Percentiles rank a stretch among this genome's conserved stretches.
Evolutionary conservation across 2,888 invertebrate genomes (phyloP).

Genomic region (Coelogynopora nodosa): DNA sequence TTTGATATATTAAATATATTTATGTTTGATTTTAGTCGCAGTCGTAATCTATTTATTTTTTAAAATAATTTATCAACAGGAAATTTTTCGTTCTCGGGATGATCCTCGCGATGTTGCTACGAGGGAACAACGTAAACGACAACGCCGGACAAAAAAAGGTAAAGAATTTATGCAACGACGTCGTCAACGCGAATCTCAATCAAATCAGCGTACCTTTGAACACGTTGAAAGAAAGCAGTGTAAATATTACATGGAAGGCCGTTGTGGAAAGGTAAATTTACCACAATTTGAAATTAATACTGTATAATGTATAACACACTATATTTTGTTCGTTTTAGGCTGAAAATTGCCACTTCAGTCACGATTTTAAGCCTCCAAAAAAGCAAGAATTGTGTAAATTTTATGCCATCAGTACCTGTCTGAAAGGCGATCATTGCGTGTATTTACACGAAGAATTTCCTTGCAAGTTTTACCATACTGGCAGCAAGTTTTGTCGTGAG

Average conservation of each 20-base stretch:
- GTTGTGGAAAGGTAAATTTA: constrained; percentile 35
- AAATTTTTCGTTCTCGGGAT: background rate
- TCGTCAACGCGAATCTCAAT: background rate
- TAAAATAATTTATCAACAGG: too few relatives aligned
- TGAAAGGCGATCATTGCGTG: constrained; percentile 86
- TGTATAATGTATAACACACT: background rate
- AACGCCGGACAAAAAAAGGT: background rate
- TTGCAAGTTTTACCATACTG: constrained; percentile 92
- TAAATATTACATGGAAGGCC: constrained; percentile 40
- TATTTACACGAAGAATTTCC: constrained; percentile 92
- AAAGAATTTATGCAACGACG: constrained; percentile 4
- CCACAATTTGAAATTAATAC: background rate
- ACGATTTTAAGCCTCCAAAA: constrained; percentile 64
- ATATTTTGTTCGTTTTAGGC: background rate
- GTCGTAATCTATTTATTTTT: too few relatives aligned
- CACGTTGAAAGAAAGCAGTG: constrained; percentile 25
- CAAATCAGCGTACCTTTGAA: background rate
- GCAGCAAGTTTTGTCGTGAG: constrained; percentile 68
- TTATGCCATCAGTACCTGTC: constrained; percentile 88
- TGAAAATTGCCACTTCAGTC: constrained; percentile 3
- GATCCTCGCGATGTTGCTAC: background rate
- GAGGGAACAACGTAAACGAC: background rate
- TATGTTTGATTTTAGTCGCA: too few relatives aligned
- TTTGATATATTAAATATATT: too few relatives aligned
- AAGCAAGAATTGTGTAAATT: constrained; percentile 93